A percentile compares a stretch with the other conserved stretches of the same genome.
Conservation (phyloP, 2,113 vertebrate genomes). For the Sorex fumeus region DNA sequence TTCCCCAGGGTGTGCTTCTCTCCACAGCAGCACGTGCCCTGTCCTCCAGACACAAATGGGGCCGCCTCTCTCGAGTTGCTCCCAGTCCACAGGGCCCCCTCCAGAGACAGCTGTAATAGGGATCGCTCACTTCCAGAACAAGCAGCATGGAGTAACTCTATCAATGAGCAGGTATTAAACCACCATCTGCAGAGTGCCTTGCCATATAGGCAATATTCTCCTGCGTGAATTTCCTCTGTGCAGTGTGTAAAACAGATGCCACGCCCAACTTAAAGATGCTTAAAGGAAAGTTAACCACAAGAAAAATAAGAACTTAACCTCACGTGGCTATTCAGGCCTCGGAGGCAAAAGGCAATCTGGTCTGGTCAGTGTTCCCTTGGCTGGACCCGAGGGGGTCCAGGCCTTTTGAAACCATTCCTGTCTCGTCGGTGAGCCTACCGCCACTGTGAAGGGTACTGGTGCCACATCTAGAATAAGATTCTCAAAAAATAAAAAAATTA, state of each 20-base stretch:
- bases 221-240: not conserved
- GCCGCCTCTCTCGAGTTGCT: not conserved
- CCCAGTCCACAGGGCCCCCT: rapidly evolving
- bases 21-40: no score
- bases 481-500: not conserved
- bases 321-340: not conserved
- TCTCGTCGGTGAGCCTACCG: not conserved
- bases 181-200: not conserved
- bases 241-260: not conserved
- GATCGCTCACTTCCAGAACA: not conserved
- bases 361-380: not conserved
- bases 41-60: not conserved
- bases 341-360: not conserved
- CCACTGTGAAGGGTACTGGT: not conserved
- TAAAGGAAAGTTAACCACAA: not conserved
- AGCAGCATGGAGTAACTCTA: not conserved
- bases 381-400: not conserved
- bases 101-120: not conserved
- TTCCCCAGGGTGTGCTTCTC: no score
- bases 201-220: no score
- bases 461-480: not conserved
- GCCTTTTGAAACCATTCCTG: conserved; percentile 36
- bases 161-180: not conserved
- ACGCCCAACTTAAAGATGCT: not conserved
- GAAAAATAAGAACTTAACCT: conserved; percentile 24